A percentile compares a stretch with the other conserved stretches of the same genome.
These are phyloP conservation scores for Hemitrygon akajei DNA, from an alignment of 2,797 vertebrate species.

Conservation along the genomic window DNA sequence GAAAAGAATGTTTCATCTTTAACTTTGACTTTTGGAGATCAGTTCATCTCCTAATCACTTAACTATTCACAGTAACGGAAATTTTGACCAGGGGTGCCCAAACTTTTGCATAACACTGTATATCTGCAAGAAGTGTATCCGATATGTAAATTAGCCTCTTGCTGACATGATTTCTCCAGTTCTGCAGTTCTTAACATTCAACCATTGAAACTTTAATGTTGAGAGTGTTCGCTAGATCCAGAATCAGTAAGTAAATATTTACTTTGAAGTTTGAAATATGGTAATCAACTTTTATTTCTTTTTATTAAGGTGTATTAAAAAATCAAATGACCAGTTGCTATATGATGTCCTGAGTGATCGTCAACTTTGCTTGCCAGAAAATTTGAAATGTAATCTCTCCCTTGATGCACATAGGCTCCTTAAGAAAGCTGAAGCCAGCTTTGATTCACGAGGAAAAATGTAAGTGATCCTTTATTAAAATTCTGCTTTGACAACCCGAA, in stretches of 20 bases:
- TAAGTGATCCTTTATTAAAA: neutral
- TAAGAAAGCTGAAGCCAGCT: constrained; percentile 2
- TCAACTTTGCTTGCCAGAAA: neutral
- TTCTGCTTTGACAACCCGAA: neutral
- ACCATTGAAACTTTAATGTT: neutral
- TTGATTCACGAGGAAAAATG: constrained; percentile 7
- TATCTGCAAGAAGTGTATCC: neutral
- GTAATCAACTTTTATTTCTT: neutral
- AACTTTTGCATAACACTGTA: no score
- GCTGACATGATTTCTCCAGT: neutral
- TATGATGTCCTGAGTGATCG: constrained; percentile 15
- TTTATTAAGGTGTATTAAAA: neutral
- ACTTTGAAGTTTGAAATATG: neutral
- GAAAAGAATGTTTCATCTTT: no score
- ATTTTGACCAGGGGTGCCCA: no score
- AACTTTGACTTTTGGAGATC: no score
- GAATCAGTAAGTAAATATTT: neutral
- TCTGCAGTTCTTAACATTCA: neutral
- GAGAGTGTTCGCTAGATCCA: neutral
- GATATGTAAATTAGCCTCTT: neutral
- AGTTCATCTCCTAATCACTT: no score
- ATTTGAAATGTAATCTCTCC: neutral
- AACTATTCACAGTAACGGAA: no score
- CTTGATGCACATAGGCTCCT: constrained; percentile 27
- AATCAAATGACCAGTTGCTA: constrained; percentile 3